Evolutionary conservation across 2,113 vertebrate species (phyloP), one percentile per base, ranked within the genome.

Genomic region (Campylomormyrus numenius): DNA sequence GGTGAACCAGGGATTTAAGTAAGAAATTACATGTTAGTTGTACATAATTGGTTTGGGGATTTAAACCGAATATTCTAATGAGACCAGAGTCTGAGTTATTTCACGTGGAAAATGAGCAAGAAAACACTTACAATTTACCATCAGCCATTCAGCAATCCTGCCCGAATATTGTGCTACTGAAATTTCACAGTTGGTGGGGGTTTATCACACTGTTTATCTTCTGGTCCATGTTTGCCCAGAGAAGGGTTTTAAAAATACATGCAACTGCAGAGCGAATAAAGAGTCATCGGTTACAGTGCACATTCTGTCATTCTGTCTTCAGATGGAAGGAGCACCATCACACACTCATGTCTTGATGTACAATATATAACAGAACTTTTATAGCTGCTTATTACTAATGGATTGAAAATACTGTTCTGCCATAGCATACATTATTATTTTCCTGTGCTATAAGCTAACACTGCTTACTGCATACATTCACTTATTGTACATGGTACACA

Each of bases 231-330:
- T 48, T 85, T 48, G 45, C 39, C 80, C 39, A 48, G 39, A 45
- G 39, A 84, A 84, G 42, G 80, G 39, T n/a, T 84, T 42, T 84
- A 48, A 84, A 84, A 84, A 84, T 84, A 84, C 80, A 39, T 42
- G 39, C 19, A 84, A 84, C 80, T 24, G 39, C 19, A n/a, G 3
- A 84, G 9, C 19, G 6, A 46, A 48, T 48, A 48, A 0, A 4
- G 19, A 77, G 1, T 77, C 35, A 77, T 77, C 11, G 15, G 24
- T 39, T 77, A 39, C 31, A 5, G 13, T 17, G 35, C 5, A 17
- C 31, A 35, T 35, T 35, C 58, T 27, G 24, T 11, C 70, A 39
- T 5, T 35, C 70, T 39, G 15, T 42, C 74, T 2, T 39, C 74
- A 80, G 74, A 80, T 19, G 15, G 74, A 80, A 80, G 13, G 70